Evolutionary conservation across 2,888 invertebrate species (phyloP), one percentile per base, ranked within the genome.

Genomic region (Trisateles emortualis): DNA sequence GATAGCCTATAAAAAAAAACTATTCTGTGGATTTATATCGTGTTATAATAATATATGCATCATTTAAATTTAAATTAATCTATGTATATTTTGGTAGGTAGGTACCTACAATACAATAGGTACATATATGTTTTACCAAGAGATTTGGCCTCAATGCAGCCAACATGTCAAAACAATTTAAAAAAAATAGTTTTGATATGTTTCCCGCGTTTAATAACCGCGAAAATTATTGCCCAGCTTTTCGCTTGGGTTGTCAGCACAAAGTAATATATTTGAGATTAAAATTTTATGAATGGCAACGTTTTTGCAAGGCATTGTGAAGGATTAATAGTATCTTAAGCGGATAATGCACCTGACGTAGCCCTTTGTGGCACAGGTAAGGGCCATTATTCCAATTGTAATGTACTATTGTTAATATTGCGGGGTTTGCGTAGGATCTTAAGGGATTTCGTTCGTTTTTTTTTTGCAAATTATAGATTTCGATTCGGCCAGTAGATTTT

Each of bases 311-410:
- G 62, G 65, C 72, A 83, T 88, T 90, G 87, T 87, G 78, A 42
- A 66, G 74, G 85, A 87, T 89, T 88, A 87, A 76, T 76, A 76
- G 75, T 83, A 81, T 84, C 63, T 76, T 79, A 79, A 83, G 81
- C 74, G 81, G 87, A 90, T 90, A 80, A 90, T 87, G 86, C 91
- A 92, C 91, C 91, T 91, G 92, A 90, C 83, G 67, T 74, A 69
- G 72, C 71, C 64, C 71, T 77, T 87, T 87, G 85, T 85, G 65
- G 42, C 53, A 76, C 86, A 88, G 90, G 90, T 88, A 89, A 72
- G 70, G 64, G 65, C 67, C 70, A 76, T 80, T 80, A 73, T 79
- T 60, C 68, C 68, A 72, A 70, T 67, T 70, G 72, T 67, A 64
- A 68, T 66, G 73, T 74, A 69, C 76, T 68, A 76, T 69, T 72